Conservation (phyloP, 2,113 vertebrate species). For the Xenopus tropicalis region UCB_Xtro_10.0 CM004443.2:174782001-174782500, state of each 20-base stretch:
- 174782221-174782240: background rate
- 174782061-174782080: too few relatives aligned
- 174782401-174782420: background rate
- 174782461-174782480: background rate
- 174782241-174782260: slow-evolving; percentile 3
- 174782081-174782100: too few relatives aligned
- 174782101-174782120: too few relatives aligned
- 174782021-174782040: too few relatives aligned
- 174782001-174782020: background rate
- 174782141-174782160: too few relatives aligned
- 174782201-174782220: background rate
- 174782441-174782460: background rate
- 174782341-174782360: background rate
- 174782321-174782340: background rate
- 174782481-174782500: too few relatives aligned
- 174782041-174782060: too few relatives aligned
- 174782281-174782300: background rate
- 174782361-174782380: background rate
- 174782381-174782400: slow-evolving; percentile 5
- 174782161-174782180: background rate
- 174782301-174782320: slow-evolving; percentile 4
- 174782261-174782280: slow-evolving; percentile 4
- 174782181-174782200: background rate
- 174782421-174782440: background rate
- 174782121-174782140: too few relatives aligned